Evolutionary conservation across 2,888 invertebrate species (phyloP).

Genomic region (Drosophila multiciliata): DNA sequence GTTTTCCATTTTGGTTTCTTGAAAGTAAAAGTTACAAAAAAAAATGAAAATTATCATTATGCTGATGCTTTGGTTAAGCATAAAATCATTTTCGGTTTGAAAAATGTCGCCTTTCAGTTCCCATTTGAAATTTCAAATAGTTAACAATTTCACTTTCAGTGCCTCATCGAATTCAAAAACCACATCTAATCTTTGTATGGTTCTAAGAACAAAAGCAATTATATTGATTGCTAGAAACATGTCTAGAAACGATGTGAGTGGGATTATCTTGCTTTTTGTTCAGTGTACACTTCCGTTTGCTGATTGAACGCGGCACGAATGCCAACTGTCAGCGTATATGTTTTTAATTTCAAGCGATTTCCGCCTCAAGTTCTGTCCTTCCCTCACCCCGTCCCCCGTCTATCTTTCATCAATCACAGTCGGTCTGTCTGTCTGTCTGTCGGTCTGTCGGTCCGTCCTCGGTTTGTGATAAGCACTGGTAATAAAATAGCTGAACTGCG

Average conservation of each 20-base stretch:
- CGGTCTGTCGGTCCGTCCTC: background rate
- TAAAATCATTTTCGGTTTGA: background rate
- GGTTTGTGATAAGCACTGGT: constrained; percentile 36
- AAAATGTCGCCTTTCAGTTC: background rate
- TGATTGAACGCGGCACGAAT: constrained; percentile 45
- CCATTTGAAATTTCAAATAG: background rate
- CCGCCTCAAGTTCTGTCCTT: constrained; percentile 6
- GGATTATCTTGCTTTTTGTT: background rate
- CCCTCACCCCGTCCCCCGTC: background rate
- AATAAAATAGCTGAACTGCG: constrained; percentile 14
- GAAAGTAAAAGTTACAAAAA: background rate
- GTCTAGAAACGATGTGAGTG: background rate
- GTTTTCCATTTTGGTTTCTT: background rate
- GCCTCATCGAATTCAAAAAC: background rate
- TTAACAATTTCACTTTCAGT: background rate
- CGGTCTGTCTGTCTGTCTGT: background rate
- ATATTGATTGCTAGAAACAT: background rate
- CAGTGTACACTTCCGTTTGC: constrained; percentile 13
- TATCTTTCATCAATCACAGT: background rate
- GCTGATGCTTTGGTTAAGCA: background rate
- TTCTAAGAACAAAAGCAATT: background rate
- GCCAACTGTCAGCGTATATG: constrained; percentile 49
- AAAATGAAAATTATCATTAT: background rate
- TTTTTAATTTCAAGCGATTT: constrained; percentile 48
- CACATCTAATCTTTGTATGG: background rate